Conservation (phyloP, 2,888 invertebrate species). For the Gastrophysa polygoni region DNA sequence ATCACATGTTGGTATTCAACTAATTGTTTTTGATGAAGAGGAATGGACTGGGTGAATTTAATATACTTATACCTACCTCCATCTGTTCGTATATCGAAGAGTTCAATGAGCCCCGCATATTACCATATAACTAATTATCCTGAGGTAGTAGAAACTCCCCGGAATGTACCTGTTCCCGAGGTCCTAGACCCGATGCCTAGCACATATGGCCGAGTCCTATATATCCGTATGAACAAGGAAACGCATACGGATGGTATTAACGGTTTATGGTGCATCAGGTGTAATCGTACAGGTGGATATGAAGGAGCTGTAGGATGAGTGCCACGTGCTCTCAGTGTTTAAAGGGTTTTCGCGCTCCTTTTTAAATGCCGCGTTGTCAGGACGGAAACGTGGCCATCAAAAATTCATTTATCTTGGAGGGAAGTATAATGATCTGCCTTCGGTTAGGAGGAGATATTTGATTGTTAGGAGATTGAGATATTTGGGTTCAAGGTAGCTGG, state of each 20-base stretch:
- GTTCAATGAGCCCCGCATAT: not conserved
- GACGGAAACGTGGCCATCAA: not conserved
- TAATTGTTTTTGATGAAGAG: too few species aligned
- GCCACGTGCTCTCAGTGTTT: constrained; percentile 36
- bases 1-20: too few species aligned
- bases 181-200: constrained; percentile 36
- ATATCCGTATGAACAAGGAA: constrained; percentile 31
- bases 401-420: constrained; percentile 5
- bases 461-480: too few species aligned
- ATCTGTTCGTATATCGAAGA: not conserved
- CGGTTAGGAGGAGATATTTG: too few species aligned
- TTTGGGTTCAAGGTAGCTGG: too few species aligned
- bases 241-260: constrained; percentile 36
- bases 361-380: not conserved
- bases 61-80: too few species aligned
- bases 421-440: too few species aligned
- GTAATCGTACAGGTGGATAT: constrained; percentile 51
- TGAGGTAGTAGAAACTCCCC: not conserved
- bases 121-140: not conserved
- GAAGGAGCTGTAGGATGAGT: constrained; percentile 42
- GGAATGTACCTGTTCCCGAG: constrained; percentile 23
- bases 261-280: constrained; percentile 50
- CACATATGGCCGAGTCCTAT: constrained; percentile 38
- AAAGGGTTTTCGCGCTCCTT: constrained; percentile 34
- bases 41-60: too few species aligned